Evolutionary conservation across 2,113 vertebrate species (phyloP).

Genomic region (Anarrhichthys ocellatus): DNA sequence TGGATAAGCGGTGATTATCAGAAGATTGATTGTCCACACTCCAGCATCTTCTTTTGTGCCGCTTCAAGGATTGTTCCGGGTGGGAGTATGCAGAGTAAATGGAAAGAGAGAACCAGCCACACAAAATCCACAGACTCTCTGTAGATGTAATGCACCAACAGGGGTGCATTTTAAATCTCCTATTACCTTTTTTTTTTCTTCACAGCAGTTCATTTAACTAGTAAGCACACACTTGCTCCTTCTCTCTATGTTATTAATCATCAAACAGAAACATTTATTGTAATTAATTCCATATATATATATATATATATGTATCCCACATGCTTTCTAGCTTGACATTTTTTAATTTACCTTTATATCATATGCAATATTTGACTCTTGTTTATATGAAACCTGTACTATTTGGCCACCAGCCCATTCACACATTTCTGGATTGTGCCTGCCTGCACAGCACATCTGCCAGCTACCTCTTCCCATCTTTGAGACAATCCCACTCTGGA

Average conservation of each 20-base stretch:
- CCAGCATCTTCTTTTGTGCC: not conserved
- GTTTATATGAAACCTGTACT: conserved; percentile 5
- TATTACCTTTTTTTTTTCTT: not conserved
- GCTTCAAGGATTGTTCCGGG: conserved; percentile 29
- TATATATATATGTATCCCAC: too few species aligned
- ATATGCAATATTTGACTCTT: not conserved
- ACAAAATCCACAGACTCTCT: not conserved
- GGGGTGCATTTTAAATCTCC: not conserved
- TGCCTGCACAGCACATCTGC: conserved; percentile 23
- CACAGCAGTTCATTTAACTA: not conserved
- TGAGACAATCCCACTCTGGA: conserved; percentile 12
- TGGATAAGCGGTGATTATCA: conserved; percentile 53
- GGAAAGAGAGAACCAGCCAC: not conserved
- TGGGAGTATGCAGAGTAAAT: conserved; percentile 27
- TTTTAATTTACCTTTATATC: not conserved
- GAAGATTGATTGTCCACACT: conserved; percentile 43
- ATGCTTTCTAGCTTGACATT: conserved; percentile 1
- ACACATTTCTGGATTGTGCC: conserved; percentile 10
- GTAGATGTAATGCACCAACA: not conserved
- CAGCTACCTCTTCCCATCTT: conserved; percentile 34
- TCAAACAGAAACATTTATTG: not conserved
- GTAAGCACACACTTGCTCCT: not conserved
- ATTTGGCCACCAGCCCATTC: not conserved
- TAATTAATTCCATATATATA: not conserved
- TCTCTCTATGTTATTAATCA: not conserved